These are phyloP conservation scores for Heliothis subflexa DNA, from an alignment of 1,140 invertebrate genomes.

Conservation along the genomic window DNA sequence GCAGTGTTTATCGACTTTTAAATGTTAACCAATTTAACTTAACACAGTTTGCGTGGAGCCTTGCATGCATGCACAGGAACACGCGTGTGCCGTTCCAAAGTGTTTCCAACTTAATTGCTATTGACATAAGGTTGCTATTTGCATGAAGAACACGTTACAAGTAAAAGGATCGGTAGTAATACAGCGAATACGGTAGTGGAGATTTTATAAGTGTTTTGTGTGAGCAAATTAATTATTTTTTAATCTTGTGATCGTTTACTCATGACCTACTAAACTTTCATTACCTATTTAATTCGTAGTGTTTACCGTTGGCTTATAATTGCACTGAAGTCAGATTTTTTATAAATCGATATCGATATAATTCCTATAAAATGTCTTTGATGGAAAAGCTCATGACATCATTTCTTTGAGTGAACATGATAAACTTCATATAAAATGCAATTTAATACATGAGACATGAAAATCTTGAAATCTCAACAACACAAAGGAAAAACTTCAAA, in stretches of 20 bases:
- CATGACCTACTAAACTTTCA: neutral
- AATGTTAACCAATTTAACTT: constrained; percentile 46
- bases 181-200: neutral
- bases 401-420: too few species aligned
- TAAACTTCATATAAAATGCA: too few species aligned
- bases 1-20: constrained; percentile 40
- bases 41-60: constrained; percentile 35
- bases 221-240: constrained; percentile 16
- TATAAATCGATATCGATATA: too few species aligned
- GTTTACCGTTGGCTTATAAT: too few species aligned
- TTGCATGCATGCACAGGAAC: constrained; percentile 30
- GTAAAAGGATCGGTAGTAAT: constrained; percentile 1
- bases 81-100: constrained; percentile 26
- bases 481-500: neutral
- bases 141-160: constrained; percentile 3
- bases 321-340: too few species aligned
- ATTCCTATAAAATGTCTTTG: too few species aligned
- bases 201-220: constrained; percentile 33
- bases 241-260: neutral
- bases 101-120: constrained; percentile 19
- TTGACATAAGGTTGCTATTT: constrained; percentile 27
- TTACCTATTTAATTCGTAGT: neutral
- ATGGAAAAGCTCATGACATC: too few species aligned
- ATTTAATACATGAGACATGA: neutral
- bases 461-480: neutral